Conservation (phyloP, 2,113 vertebrate species). For the Bujurquina vittata region DNA sequence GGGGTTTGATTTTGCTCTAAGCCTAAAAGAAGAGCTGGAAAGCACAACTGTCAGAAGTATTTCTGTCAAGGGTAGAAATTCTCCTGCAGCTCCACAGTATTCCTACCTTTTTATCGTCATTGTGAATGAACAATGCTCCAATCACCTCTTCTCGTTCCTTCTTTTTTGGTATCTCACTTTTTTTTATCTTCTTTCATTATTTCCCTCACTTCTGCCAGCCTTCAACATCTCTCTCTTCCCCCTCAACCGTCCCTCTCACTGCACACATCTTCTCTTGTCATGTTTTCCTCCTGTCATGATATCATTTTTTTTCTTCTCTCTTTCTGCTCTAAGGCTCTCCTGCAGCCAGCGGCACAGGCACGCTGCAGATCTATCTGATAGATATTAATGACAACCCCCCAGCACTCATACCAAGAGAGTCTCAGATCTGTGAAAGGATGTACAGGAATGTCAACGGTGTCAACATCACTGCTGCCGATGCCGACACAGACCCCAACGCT, state of each 20-base stretch:
- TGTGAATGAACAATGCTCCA: slow-evolving; percentile 41
- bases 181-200: slow-evolving; percentile 40
- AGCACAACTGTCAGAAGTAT: slow-evolving; percentile 64
- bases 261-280: slow-evolving; percentile 43
- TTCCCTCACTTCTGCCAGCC: slow-evolving; percentile 24
- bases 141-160: slow-evolving; percentile 15
- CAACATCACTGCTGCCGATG: slow-evolving; percentile 94
- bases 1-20: slow-evolving; percentile 59
- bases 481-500: slow-evolving; percentile 91
- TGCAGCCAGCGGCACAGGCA: slow-evolving; percentile 91
- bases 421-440: slow-evolving; percentile 91
- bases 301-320: slow-evolving; percentile 27
- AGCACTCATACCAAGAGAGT: slow-evolving; percentile 89
- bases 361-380: slow-evolving; percentile 94
- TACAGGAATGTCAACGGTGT: slow-evolving; percentile 84
- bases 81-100: slow-evolving; percentile 20
- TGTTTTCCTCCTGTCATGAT: slow-evolving; percentile 39
- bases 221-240: slow-evolving; percentile 28
- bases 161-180: background rate
- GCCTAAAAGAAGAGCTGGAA: slow-evolving; percentile 47
- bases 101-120: slow-evolving; percentile 21
- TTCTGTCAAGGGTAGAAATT: slow-evolving; percentile 54
- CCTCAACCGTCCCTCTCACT: slow-evolving; percentile 30
- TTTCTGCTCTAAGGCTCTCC: slow-evolving; percentile 83
- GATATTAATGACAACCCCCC: slow-evolving; percentile 98